Percentiles rank a stretch among this genome's conserved stretches.
These are phyloP conservation scores for Lepidurus arcticus DNA, from an alignment of 1,140 invertebrate genomes.

Conservation along the genomic window DNA sequence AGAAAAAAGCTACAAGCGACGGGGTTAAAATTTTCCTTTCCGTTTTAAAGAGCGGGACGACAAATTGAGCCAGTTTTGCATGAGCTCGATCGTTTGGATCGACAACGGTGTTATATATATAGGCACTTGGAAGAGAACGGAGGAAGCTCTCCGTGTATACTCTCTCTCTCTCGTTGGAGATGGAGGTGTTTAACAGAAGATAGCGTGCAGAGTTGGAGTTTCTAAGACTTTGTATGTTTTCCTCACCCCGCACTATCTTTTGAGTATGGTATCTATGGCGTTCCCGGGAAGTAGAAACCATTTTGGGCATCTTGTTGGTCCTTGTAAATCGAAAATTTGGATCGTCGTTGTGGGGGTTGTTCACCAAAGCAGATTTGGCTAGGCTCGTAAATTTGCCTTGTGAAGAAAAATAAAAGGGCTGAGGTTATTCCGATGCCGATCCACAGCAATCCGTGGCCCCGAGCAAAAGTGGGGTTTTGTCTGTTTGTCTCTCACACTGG, in stretches of 20 bases:
- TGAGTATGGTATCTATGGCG: neutral
- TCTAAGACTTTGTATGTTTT: neutral
- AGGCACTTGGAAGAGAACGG: neutral
- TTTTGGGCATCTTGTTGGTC: neutral
- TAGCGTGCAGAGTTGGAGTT: slow-evolving; percentile 1
- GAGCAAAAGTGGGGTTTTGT: neutral
- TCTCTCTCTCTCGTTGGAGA: neutral
- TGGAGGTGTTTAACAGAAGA: neutral
- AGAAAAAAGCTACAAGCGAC: neutral
- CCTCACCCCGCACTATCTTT: neutral
- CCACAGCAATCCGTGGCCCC: neutral
- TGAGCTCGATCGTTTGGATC: neutral
- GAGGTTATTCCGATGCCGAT: neutral
- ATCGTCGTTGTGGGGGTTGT: neutral
- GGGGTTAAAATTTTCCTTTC: neutral
- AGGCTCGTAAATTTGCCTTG: slow-evolving; percentile 5
- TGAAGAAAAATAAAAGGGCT: neutral
- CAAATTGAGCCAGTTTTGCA: neutral
- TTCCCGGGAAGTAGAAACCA: neutral
- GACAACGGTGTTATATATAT: neutral
- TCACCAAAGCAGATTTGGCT: slow-evolving; percentile 19
- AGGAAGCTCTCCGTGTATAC: neutral
- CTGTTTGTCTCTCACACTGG: neutral
- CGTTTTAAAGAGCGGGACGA: neutral
- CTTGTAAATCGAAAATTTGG: neutral